These are phyloP conservation scores for Phalacrocorax pelagicus DNA, from an alignment of 2,113 vertebrate genomes.

Conservation along the genomic window DNA sequence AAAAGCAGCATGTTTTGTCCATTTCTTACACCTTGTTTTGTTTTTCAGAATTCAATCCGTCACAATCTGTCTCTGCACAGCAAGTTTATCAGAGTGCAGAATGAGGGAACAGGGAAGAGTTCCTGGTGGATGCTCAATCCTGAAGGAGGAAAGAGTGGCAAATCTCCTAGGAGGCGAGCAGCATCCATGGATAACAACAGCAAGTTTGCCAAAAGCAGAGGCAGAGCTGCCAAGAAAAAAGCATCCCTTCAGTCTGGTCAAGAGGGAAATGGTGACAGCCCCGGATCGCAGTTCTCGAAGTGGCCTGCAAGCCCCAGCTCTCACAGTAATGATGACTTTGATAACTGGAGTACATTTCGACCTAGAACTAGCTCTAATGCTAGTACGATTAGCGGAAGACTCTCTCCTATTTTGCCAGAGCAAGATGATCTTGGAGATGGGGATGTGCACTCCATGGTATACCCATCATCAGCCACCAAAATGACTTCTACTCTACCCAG, in stretches of 20 bases:
- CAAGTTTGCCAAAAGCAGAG: constrained; percentile 95
- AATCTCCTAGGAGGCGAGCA: constrained; percentile 92
- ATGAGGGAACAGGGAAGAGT: constrained; percentile 98
- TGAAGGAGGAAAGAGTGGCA: constrained; percentile 95
- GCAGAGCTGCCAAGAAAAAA: constrained; percentile 97
- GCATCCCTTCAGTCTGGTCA: constrained; percentile 90
- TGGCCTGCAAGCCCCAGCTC: constrained; percentile 97
- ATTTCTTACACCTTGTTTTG: constrained; percentile 49
- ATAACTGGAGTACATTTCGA: constrained; percentile 93
- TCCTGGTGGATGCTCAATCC: constrained; percentile 99
- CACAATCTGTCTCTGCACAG: constrained; percentile 98
- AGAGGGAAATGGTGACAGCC: constrained; percentile 91
- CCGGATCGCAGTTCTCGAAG: constrained; percentile 90
- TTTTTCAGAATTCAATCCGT: constrained; percentile 95
- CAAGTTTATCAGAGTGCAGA: constrained; percentile 96
- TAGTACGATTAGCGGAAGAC: constrained; percentile 92
- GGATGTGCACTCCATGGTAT: constrained; percentile 90
- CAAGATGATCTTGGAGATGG: constrained; percentile 91
- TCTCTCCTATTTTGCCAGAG: constrained; percentile 94
- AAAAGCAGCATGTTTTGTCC: background rate
- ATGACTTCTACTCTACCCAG: constrained; percentile 94
- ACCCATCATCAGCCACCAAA: constrained; percentile 87
- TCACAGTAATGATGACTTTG: constrained; percentile 97
- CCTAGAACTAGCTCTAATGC: constrained; percentile 95
- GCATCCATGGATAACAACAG: constrained; percentile 99